Base-by-base conservation (phyloP, 2,888 invertebrate species). In the Bruchidius siliquastri region DNA sequence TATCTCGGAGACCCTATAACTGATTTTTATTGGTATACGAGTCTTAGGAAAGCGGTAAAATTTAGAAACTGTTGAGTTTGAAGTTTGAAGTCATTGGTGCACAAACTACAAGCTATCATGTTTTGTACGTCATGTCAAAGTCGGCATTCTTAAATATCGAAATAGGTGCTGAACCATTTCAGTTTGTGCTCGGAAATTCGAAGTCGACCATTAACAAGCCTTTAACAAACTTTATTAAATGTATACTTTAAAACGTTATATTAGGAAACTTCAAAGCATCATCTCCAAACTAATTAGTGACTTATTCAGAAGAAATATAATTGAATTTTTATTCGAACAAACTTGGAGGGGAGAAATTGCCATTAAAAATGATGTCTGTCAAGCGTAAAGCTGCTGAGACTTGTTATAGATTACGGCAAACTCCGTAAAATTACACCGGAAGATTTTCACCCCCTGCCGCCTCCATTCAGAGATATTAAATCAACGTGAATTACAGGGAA, bases 391-490 rank as follows among this genome's bases (percentile, higher is more conserved):
- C 79, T 78, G 79, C 79, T 73, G 80, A 75, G 79, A 75, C 79
- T 78, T 80, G 78, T 81, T 79, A 80, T 80, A 80, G 78, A 80
- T 80, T 79, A 79, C 80, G 73, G 76, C 79, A 79, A 79, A 79
- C 76, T 78, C 79, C 77, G 78, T 77, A 76, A 79, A 80, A 81
- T 80, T 78, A 77, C 78, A 68, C 70, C 32, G 75, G 72, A 77
- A 76, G 75, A 77, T 77, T 78, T 75, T 76, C 75, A 76, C 76
- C 78, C n/a, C 79, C 75, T 77, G 75, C 74, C 72, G 73, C n/a
- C 73, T 73, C 74, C 75, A 76, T 79, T 76, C 77, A 74, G 74
- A 76, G 78, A 77, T 79, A 79, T 80, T 79, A 78, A 80, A 80
- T 78, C 80, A 79, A 78, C 77, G 78, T 75, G 76, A 80, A 78